These are phyloP conservation scores for Lutjanus campechanus DNA, from an alignment of 2,797 vertebrate genomes.

Conservation along the genomic window DNA sequence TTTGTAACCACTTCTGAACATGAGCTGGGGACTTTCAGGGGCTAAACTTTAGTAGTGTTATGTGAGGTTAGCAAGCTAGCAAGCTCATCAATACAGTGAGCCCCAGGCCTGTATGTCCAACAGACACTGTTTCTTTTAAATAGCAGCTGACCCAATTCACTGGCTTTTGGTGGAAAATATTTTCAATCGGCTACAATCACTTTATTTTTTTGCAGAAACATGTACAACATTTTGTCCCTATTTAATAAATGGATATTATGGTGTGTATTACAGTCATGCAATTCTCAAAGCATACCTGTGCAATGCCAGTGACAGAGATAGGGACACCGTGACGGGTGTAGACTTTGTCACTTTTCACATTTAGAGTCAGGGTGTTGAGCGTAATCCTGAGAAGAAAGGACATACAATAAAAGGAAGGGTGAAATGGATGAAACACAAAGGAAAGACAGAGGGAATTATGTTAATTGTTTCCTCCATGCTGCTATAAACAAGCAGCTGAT, in stretches of 20 bases:
- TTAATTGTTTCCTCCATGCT: background rate
- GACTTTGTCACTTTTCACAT: conserved; percentile 97
- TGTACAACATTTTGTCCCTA: background rate
- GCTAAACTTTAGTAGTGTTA: too few relatives aligned
- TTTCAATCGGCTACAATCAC: background rate
- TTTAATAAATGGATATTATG: background rate
- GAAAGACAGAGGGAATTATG: background rate
- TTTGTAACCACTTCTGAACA: too few relatives aligned
- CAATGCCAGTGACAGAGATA: conserved; percentile 96
- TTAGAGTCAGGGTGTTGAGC: conserved; percentile 94
- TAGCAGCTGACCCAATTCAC: background rate
- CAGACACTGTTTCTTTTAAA: background rate
- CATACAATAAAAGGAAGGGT: conserved; percentile 2
- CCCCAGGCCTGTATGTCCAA: background rate
- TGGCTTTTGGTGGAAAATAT: background rate
- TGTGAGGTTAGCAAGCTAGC: too few relatives aligned
- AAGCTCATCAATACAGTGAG: background rate
- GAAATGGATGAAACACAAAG: background rate
- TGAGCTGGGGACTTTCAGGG: too few relatives aligned
- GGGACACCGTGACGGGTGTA: conserved; percentile 96
- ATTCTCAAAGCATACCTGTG: conserved; percentile 86
- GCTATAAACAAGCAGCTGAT: background rate
- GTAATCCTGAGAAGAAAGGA: conserved; percentile 86
- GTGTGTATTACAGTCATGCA: background rate
- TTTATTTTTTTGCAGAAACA: background rate